Evolutionary conservation across 2,113 vertebrate genomes (phyloP).

Genomic region (Oceanodroma tethys): DNA sequence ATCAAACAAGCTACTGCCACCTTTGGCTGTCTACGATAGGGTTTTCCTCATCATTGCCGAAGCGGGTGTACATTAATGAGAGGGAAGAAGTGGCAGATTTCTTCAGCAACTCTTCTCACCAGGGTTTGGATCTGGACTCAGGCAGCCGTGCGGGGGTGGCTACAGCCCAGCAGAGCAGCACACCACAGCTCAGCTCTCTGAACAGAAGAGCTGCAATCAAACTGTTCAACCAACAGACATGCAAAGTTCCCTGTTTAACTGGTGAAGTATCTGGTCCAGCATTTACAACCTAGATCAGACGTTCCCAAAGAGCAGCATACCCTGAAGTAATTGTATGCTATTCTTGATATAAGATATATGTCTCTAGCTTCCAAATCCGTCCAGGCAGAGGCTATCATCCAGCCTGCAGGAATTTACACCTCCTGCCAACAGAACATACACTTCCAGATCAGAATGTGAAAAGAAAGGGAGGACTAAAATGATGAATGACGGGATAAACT

Average conservation of each 20-base stretch:
- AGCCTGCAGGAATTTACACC: background rate
- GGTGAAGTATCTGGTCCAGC: background rate
- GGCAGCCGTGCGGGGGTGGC: accelerated
- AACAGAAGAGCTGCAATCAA: background rate
- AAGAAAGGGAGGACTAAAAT: background rate
- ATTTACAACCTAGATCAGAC: background rate
- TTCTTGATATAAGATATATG: background rate
- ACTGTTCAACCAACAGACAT: background rate
- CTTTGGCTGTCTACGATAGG: background rate
- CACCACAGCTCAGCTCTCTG: background rate
- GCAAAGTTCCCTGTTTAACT: background rate
- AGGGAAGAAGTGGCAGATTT: background rate
- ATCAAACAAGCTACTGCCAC: background rate
- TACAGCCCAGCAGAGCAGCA: background rate
- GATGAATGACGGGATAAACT: background rate
- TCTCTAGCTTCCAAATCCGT: background rate
- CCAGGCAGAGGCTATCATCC: background rate
- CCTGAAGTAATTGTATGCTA: background rate
- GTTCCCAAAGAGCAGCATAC: background rate
- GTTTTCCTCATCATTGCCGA: background rate
- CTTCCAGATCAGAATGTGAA: conserved; percentile 4
- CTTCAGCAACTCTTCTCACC: background rate
- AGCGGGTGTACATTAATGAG: background rate
- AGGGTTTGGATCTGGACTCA: background rate
- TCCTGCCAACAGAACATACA: background rate